Base-by-base conservation (phyloP, 2,888 invertebrate species). In the Scaptomyza cyrtandrae region DNA sequence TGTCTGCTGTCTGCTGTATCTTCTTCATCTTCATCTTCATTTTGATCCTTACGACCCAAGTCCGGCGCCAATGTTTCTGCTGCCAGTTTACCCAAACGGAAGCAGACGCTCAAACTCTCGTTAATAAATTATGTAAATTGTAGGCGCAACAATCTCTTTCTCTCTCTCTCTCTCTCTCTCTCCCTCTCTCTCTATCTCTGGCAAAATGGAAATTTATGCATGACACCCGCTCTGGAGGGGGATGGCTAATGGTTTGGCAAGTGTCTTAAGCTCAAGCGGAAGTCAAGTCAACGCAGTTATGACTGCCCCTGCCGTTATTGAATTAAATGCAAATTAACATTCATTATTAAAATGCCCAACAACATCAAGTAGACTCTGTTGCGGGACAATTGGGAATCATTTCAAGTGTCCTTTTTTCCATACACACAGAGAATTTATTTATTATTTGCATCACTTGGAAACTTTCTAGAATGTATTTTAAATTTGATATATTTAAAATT, bases 41-140 rank as follows among this genome's bases (percentile, higher is more conserved):
- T 62, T 59, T 46, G 63, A 56, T 66, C 57, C 70, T 16, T 52
- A 54, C n/a, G 58, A 37, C 63, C 44, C 44, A 33, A 55, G 72
- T 61, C 41, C 61, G 52, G 41, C 43, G 44, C 19, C 57, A 43
- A 24, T 43, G 46, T 31, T 19, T 19, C 19, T 53, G 67, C n/a
- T 35, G 46, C 39, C 53, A 52, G 80, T 70, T 64, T 61, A 52
- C 68, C 46, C 65, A 64, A 64, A 53, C 86, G 86, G 83, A 86
- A 83, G 86, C 80, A 74, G 84, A 72, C 86, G 86, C 80, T 86
- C 80, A 83, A 84, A 83, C 67, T 86, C 86, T 84, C 84, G 84
- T 83, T 84, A 84, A 84, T 84, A 84, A 84, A 84, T 84, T 84
- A 84, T 83, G 83, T 73, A 86, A 83, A 84, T 84, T 80, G 86